Base-by-base conservation (phyloP, 2,797 vertebrate species). In the Phalloptychus januarius region DNA sequence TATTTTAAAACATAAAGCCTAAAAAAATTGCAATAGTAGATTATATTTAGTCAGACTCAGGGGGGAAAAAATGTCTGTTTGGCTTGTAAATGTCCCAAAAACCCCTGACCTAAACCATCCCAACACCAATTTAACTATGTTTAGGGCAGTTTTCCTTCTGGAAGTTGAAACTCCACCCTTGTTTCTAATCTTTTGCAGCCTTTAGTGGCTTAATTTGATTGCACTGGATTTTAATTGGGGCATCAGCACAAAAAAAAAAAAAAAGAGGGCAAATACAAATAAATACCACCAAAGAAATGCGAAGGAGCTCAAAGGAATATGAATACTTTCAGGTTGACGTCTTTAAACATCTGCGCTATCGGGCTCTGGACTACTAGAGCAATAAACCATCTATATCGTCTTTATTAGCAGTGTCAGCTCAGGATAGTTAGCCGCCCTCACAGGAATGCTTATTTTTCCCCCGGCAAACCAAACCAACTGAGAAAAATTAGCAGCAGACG, bases 401-500 rank as follows among this genome's bases (percentile, higher is more conserved):
- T 28, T 70, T 70, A 70, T 70, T 44, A 44, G 56, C 31, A 1
- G 23, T 33, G 7, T 20, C 12, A 8, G 16, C 61, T 45, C 42
- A 28, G 67, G 67, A 70, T 70, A 56, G 65, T 80, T 79, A 31
- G 58, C 31, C 45, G 33, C 69, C n/a, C 18, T 75, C 15, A 5
- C 72, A n/a, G 70, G 67, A 65, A 75, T 2, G 23, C 15, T 40
- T 28, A 16, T 40, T 45, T 65, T 45, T 71, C 42, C 67, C 42
- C 25, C 25, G 7, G 67, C 67, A 45, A 16, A 45, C 67, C 67
- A 70, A 25, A 45, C 42, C n/a, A 1, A 70, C 67, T 2, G 42
- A 70, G 42, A 44, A 28, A 70, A 70, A 70, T 70, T 70, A 28
- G 40, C 67, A 44, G 67, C 67, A 70, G 67, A 45, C 67, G 25